phyloP scores from a whole-genome alignment of 2,888 invertebrate genomes.

The Imbricaverruca yamaguchii region DNA sequence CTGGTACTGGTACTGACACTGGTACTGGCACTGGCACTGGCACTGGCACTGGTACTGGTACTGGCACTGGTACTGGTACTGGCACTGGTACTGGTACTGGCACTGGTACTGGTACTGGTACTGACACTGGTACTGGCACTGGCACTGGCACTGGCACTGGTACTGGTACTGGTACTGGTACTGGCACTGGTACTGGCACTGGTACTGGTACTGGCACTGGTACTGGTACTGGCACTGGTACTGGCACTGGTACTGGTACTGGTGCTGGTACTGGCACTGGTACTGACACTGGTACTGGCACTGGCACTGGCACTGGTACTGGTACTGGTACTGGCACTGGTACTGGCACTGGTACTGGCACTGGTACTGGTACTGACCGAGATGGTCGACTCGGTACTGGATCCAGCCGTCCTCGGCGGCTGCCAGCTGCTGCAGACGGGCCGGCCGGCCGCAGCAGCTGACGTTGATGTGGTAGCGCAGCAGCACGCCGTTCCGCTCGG shows the following conservation, averaged over 20 bases:
- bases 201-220: not conserved
- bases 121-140: not conserved
- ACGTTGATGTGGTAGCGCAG: not conserved
- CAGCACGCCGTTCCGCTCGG: slow-evolving; percentile 29
- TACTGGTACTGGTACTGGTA: not conserved
- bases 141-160: too few relatives aligned
- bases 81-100: not conserved
- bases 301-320: too few relatives aligned
- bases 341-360: too few relatives aligned
- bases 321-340: not conserved
- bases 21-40: not conserved
- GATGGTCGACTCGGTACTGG: not conserved
- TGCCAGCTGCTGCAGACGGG: not conserved
- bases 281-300: not conserved
- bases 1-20: not conserved
- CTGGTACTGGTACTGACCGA: not conserved
- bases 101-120: too few relatives aligned
- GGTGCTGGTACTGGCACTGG: too few relatives aligned
- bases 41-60: too few relatives aligned
- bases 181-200: not conserved
- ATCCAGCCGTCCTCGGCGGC: not conserved
- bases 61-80: not conserved
- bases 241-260: not conserved
- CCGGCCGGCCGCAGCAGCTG: not conserved
- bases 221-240: not conserved